Base-by-base conservation (phyloP, 2,797 vertebrate genomes). In the Liasis olivaceus region DNA sequence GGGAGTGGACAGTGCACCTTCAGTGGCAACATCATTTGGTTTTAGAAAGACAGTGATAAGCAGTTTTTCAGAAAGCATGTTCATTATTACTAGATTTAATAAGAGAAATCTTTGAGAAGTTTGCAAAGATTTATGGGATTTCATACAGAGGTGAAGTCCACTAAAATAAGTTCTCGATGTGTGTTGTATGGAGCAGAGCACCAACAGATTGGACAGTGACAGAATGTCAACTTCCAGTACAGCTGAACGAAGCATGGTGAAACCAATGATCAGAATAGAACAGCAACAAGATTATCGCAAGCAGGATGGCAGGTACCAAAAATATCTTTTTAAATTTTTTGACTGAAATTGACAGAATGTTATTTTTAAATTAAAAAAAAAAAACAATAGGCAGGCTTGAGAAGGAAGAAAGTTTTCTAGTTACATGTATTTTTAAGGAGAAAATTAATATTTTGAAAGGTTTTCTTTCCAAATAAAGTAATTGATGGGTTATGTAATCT, bases 161-260 rank as follows among this genome's bases (percentile, higher is more conserved):
- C 9, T 81, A 81, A 81, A 81, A 81, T 3, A 81, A 81, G 20
- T 81, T 81, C 24, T 81, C 4, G 20, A 12, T 81, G 24, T 81
- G 8, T 0, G 2, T 89, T 94, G 77, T 95, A 66, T 94, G 54
- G 59, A 85, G 89, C 96, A 99, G 99, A 99, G 99, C 96, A 98
- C 98, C 89, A 98, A 98, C 84, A 98, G 99, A 96, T 97, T 99
- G 97, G 99, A 99, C 36, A 98, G 98, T 95, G 99, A 99, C 95
- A 96, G 98, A 93, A 94, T 95, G 0, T 95, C 97, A 12, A 93
- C 96, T 94, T 95, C 97, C 64, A 96, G 98, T 92, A 98, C 97
- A 13, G 95, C 97, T 0, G 98, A 99, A 96, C 97, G 98, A 86
- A 98, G 99, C 20, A 98, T 99, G 98, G 99, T 99, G 92, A 99